Conservation (phyloP, 1,140 invertebrate genomes). For the Tigriopus japonicus region DNA sequence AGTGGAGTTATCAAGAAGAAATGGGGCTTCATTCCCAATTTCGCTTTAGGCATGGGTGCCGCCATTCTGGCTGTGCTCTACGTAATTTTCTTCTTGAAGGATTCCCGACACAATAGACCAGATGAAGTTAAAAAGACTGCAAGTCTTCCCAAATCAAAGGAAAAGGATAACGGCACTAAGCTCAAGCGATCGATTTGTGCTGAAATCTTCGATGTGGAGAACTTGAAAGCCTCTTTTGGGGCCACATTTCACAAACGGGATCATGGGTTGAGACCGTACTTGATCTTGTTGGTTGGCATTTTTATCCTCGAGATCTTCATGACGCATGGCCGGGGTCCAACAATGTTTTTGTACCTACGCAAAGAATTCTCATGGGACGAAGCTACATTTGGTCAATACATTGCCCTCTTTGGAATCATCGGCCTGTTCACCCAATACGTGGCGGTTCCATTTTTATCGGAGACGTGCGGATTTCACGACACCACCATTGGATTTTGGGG, state of each 20-base stretch:
- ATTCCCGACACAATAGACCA: conserved; percentile 1
- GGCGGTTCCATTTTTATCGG: conserved; percentile 5
- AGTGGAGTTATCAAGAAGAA: conserved; percentile 11
- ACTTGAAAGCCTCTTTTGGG: not conserved
- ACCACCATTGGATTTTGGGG: conserved; percentile 8
- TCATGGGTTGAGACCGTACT: conserved; percentile 3
- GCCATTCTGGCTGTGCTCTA: conserved; percentile 4
- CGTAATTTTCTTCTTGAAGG: conserved; percentile 6
- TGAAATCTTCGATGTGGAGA: conserved; percentile 4
- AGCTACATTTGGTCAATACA: conserved; percentile 4
- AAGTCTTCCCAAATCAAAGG: not conserved
- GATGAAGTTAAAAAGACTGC: not conserved
- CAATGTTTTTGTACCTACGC: conserved; percentile 7
- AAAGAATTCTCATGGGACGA: conserved; percentile 10
- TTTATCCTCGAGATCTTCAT: conserved; percentile 13
- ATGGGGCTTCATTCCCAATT: conserved; percentile 7
- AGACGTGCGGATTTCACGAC: conserved; percentile 3
- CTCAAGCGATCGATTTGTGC: not conserved
- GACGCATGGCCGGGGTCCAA: conserved; percentile 11
- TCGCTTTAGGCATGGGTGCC: not conserved
- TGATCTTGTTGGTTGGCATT: not conserved
- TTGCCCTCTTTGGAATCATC: conserved; percentile 8
- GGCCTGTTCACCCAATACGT: conserved; percentile 11
- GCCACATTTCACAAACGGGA: conserved; percentile 1
- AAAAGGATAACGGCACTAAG: not conserved